Percentiles rank a stretch among this genome's conserved stretches.
These are phyloP conservation scores for Drosophila flavopinicola DNA, from an alignment of 2,888 invertebrate species.

Conservation along the genomic window DNA sequence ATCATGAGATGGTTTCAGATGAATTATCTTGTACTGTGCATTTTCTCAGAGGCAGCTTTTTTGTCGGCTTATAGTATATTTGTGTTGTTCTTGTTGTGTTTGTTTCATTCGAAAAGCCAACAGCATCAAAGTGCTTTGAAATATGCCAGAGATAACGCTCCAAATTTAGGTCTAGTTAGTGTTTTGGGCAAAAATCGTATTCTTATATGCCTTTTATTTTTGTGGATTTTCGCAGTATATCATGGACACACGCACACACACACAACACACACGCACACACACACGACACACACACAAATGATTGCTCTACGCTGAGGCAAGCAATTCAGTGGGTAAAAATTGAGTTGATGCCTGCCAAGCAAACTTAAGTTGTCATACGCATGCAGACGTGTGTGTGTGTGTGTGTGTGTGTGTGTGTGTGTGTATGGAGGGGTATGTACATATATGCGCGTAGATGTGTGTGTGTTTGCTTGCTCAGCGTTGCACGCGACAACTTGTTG, in stretches of 20 bases:
- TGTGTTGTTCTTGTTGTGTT: too few relatives aligned
- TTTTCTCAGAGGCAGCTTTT: too few relatives aligned
- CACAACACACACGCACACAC: not conserved
- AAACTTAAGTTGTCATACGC: slow-evolving; percentile 71
- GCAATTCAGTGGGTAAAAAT: slow-evolving; percentile 60
- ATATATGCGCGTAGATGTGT: slow-evolving; percentile 14
- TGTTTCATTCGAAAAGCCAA: too few relatives aligned
- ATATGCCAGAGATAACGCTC: too few relatives aligned
- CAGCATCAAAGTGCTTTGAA: too few relatives aligned
- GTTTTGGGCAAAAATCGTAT: too few relatives aligned
- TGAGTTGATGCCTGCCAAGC: slow-evolving; percentile 74
- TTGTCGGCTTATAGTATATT: too few relatives aligned
- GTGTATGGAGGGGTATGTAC: not conserved
- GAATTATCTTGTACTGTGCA: too few relatives aligned
- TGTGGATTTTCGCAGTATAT: too few relatives aligned
- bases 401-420: slow-evolving; percentile 14
- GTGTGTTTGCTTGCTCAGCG: slow-evolving; percentile 56
- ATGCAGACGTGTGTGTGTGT: slow-evolving; percentile 33
- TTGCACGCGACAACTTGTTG: slow-evolving; percentile 78
- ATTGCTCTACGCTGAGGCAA: slow-evolving; percentile 38
- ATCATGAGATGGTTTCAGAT: too few relatives aligned
- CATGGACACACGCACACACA: not conserved
- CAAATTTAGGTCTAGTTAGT: too few relatives aligned
- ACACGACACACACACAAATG: not conserved
- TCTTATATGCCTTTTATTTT: too few relatives aligned